These are phyloP conservation scores for Cinara cedri DNA, from an alignment of 2,888 invertebrate genomes.

Conservation along the genomic window DNA sequence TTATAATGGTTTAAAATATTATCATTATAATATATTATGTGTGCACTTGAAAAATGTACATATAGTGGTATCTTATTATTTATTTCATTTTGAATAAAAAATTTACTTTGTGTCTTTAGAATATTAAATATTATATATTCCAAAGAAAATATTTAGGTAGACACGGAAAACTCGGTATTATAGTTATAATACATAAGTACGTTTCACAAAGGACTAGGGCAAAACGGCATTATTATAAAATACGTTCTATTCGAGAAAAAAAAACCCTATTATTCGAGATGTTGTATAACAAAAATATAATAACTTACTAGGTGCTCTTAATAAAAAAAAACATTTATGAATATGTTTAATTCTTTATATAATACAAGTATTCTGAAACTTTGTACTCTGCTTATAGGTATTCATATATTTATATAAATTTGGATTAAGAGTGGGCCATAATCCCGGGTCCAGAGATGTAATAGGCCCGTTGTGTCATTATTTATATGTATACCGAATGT, in stretches of 20 bases:
- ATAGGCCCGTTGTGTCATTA: too few relatives aligned
- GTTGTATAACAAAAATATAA: conserved; percentile 18
- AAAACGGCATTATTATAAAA: conserved; percentile 1
- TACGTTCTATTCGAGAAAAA: conserved; percentile 4
- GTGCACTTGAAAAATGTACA: neutral
- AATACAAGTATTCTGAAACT: too few relatives aligned
- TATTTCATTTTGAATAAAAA: conserved; percentile 1
- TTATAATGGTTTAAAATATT: conserved; percentile 16
- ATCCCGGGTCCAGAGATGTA: too few relatives aligned
- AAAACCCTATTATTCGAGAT: conserved; percentile 25
- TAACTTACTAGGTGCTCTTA: neutral
- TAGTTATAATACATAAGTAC: neutral
- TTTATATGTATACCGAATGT: too few relatives aligned
- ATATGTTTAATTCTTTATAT: too few relatives aligned
- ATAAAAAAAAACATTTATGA: too few relatives aligned
- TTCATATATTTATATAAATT: too few relatives aligned
- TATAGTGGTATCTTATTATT: neutral
- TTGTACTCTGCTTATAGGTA: too few relatives aligned
- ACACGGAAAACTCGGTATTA: neutral
- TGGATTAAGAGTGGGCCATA: too few relatives aligned
- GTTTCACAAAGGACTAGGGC: neutral
- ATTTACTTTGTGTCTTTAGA: neutral
- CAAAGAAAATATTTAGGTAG: neutral
- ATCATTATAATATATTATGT: conserved; percentile 16
- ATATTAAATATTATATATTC: neutral